A percentile compares a stretch with the other conserved stretches of the same genome.
phyloP scores from a whole-genome alignment of 1,140 invertebrate genomes.

The Potamilus streckersoni region DNA sequence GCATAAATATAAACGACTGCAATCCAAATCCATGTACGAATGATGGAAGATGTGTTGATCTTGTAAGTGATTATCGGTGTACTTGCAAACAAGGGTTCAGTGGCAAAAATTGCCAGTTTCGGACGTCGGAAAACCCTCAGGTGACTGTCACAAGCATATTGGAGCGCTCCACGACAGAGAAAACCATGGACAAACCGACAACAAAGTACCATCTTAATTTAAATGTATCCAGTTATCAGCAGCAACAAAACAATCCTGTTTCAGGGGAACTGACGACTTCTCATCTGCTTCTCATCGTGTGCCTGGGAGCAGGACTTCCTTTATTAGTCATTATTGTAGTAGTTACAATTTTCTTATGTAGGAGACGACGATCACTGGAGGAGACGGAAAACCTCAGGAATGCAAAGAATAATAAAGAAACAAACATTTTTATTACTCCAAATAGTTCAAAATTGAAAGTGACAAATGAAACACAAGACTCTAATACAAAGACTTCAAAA shows the following conservation, averaged over 20 bases:
- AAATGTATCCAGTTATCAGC: background rate
- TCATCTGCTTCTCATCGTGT: slow-evolving; percentile 54
- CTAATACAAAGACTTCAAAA: slow-evolving; percentile 29
- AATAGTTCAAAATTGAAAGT: slow-evolving; percentile 26
- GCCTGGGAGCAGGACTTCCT: slow-evolving; percentile 57
- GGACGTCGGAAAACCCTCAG: background rate
- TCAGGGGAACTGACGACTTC: slow-evolving; percentile 35
- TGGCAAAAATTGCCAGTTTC: slow-evolving; percentile 69
- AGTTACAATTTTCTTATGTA: slow-evolving; percentile 50
- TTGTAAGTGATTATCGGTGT: slow-evolving; percentile 71
- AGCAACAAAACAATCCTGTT: too few relatives aligned
- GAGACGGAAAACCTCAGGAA: slow-evolving; percentile 55
- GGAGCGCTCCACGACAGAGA: background rate
- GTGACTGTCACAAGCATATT: background rate
- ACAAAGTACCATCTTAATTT: background rate
- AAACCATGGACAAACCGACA: background rate
- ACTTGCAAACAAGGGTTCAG: slow-evolving; percentile 91
- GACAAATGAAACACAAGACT: slow-evolving; percentile 36
- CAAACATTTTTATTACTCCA: slow-evolving; percentile 28
- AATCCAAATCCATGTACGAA: slow-evolving; percentile 34
- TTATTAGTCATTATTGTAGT: slow-evolving; percentile 55
- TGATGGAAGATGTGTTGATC: slow-evolving; percentile 35
- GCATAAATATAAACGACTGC: slow-evolving; percentile 48
- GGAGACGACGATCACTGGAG: slow-evolving; percentile 35
- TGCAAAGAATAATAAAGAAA: slow-evolving; percentile 50